A percentile compares a stretch with the other conserved stretches of the same genome.
These are phyloP conservation scores for Neuroterus valhalla DNA, from an alignment of 1,140 invertebrate species.

Conservation along the genomic window DNA sequence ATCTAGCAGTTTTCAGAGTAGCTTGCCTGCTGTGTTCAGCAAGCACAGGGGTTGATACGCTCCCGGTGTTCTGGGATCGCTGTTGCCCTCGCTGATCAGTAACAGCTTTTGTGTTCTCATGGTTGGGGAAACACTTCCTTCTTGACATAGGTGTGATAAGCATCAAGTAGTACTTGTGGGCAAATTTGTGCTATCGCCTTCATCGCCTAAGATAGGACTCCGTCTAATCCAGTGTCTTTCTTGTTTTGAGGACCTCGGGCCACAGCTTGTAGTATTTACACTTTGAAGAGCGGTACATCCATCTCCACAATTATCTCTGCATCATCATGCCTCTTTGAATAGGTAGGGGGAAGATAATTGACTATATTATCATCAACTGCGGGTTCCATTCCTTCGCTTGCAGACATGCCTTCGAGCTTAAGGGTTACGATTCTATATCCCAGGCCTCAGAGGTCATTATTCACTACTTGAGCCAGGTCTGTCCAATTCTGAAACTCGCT, in stretches of 20 bases:
- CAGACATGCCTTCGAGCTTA: conserved; percentile 41
- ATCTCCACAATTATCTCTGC: too few relatives aligned
- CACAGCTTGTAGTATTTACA: too few relatives aligned
- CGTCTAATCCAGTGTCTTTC: too few relatives aligned
- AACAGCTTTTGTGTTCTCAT: conserved; percentile 39
- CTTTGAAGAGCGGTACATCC: too few relatives aligned
- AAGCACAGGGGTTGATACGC: conserved; percentile 49
- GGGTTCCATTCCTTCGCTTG: too few relatives aligned
- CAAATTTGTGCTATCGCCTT: too few relatives aligned
- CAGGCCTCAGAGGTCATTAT: too few relatives aligned
- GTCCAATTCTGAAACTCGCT: too few relatives aligned
- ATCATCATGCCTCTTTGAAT: too few relatives aligned
- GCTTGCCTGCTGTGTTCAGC: conserved; percentile 31
- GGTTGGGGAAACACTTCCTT: conserved; percentile 22
- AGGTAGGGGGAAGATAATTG: neutral
- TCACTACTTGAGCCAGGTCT: too few relatives aligned
- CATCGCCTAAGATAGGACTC: too few relatives aligned
- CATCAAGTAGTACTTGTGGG: conserved; percentile 35
- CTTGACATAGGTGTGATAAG: conserved; percentile 41
- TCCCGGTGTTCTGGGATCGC: conserved; percentile 8
- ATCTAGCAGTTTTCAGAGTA: conserved; percentile 60
- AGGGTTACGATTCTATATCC: conserved; percentile 38
- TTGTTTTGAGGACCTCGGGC: too few relatives aligned
- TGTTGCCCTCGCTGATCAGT: conserved; percentile 27
- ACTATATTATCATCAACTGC: conserved; percentile 27